Evolutionary conservation across 2,888 invertebrate genomes (phyloP).

Genomic region (Agonopterix heracliana): DNA sequence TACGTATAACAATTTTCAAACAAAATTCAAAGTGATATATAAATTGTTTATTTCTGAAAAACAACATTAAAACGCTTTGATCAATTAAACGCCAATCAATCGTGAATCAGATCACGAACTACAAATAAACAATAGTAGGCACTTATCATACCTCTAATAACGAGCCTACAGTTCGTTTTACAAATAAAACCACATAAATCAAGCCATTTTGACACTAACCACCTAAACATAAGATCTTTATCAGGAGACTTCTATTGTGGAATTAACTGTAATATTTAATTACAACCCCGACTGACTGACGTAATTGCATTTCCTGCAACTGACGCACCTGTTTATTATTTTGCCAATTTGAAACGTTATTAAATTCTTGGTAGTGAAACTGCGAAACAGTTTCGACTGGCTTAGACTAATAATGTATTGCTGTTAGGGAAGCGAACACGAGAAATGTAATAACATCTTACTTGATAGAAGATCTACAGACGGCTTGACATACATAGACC

Average conservation of each 20-base stretch:
- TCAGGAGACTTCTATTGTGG: no score
- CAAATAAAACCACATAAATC: no score
- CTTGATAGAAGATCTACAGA: conserved; percentile 8
- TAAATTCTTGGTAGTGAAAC: conserved; percentile 54
- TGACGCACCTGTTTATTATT: conserved; percentile 67
- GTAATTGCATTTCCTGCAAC: conserved; percentile 69
- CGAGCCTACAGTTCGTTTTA: conserved; percentile 24
- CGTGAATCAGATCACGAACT: conserved; percentile 5
- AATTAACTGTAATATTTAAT: conserved; percentile 47
- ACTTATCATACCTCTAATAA: conserved; percentile 29
- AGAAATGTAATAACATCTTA: not conserved
- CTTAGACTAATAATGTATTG: conserved; percentile 32
- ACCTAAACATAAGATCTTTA: no score
- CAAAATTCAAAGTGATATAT: no score
- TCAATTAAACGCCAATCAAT: not conserved
- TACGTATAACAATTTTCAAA: no score
- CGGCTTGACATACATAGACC: no score
- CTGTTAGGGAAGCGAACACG: not conserved
- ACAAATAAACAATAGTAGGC: conserved; percentile 26
- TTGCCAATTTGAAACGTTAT: conserved; percentile 68
- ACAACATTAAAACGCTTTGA: no score
- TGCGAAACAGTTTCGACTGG: conserved; percentile 15
- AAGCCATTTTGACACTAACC: no score
- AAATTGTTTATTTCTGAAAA: no score
- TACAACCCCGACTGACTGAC: conserved; percentile 52